Evolutionary conservation across 1,140 invertebrate species (phyloP), one percentile per base, ranked within the genome.

Genomic region (Dreissena rostriformis): DNA sequence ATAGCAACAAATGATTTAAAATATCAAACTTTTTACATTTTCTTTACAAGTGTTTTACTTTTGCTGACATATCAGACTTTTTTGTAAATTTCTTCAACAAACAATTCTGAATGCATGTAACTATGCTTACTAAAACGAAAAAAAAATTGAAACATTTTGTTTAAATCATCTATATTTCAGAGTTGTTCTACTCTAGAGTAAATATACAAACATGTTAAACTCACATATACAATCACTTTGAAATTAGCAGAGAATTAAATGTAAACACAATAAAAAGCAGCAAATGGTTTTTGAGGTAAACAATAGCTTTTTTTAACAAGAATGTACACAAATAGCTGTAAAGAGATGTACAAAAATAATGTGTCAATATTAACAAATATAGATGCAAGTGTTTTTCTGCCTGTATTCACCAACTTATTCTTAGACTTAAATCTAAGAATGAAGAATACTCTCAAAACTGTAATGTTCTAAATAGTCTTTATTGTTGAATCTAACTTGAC

Each of bases 131-230:
- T 14, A 57, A 57, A 57, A 57, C 53, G 53, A 57, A 12, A 61
- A 61, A 61, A 4, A 61, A 61, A 11, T 4, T 19, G 11, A 19
- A n/a, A 61, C 22, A 61, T 6, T 57, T 61, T 5, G 39, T 39
- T 39, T 39, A 61, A 61, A n/a, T 61, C 57, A 11, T 79, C 77
- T 79, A 79, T 79, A 79, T 79, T 79, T 79, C 63, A 79, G 77
- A 79, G 77, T 79, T 70, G 63, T 19, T 24, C 77, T 79, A 79
- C 77, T 79, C 77, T 79, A 79, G 77, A 79, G 68, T 79, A 79
- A 66, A 79, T 79, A 67, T 71, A 79, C 77, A 79, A 71, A 66
- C 63, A 68, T 66, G 39, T 68, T 53, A 68, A 67, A 52, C 66
- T 67, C 75, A 77, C 74, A 76, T 39, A 29, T 57, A 74, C 72